Evolutionary conservation across 2,113 vertebrate species (phyloP).

Genomic region (Psittacara wagleri): DNA sequence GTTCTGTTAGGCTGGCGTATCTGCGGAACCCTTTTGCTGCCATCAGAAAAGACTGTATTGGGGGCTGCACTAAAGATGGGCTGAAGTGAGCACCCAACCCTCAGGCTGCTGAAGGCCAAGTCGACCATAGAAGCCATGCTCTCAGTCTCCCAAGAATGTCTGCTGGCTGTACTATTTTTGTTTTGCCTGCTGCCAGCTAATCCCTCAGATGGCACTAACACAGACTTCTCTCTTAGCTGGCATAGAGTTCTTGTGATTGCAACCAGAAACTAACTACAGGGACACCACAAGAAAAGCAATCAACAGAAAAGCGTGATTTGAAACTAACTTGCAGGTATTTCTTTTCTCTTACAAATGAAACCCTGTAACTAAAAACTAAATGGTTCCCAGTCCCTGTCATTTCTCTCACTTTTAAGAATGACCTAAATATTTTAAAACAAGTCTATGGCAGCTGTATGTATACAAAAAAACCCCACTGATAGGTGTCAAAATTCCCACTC

Average conservation of each 20-base stretch:
- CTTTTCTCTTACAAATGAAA: background rate
- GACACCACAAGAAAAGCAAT: background rate
- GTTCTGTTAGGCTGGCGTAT: background rate
- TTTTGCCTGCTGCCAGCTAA: background rate
- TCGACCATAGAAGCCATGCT: background rate
- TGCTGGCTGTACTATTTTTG: background rate
- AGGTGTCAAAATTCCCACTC: background rate
- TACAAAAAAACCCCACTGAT: rapidly evolving
- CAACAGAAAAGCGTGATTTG: background rate
- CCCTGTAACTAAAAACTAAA: background rate
- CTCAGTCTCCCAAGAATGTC: background rate
- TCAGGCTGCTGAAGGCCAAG: background rate
- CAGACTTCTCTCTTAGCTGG: background rate
- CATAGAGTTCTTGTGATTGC: background rate
- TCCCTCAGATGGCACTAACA: background rate
- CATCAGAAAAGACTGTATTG: background rate
- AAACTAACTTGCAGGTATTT: background rate
- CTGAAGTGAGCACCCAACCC: background rate
- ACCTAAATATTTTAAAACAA: background rate
- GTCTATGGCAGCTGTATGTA: background rate
- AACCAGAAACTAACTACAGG: background rate
- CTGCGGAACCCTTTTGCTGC: background rate
- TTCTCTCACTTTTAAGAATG: background rate
- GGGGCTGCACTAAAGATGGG: background rate
- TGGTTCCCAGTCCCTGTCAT: background rate